Evolutionary conservation across 2,797 vertebrate species (phyloP).

Genomic region (Anabacerthia variegaticeps): DNA sequence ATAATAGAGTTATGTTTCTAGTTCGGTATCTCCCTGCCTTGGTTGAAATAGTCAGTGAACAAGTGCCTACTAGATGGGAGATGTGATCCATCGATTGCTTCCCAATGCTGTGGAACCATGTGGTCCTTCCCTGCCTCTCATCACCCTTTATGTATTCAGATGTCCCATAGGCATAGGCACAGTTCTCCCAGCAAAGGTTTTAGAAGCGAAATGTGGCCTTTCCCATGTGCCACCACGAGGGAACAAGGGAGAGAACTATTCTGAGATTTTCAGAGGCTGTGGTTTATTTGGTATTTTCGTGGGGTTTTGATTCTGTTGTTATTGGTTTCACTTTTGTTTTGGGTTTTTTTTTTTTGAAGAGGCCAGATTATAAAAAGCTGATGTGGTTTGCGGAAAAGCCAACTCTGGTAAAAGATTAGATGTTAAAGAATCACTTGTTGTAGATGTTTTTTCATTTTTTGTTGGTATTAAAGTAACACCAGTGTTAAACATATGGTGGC

Average conservation of each 20-base stretch:
- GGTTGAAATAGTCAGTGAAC: neutral
- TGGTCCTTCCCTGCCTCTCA: neutral
- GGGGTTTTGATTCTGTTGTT: neutral
- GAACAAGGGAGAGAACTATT: neutral
- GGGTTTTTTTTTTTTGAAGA: neutral
- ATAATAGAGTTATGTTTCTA: neutral
- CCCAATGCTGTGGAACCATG: rapidly evolving
- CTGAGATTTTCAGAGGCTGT: neutral
- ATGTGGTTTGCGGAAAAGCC: neutral
- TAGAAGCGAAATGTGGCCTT: neutral
- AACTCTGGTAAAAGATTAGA: neutral
- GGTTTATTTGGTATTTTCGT: neutral
- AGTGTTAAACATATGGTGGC: rapidly evolving
- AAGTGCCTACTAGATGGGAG: neutral
- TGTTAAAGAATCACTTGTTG: neutral
- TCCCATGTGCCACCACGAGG: rapidly evolving
- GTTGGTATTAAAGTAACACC: neutral
- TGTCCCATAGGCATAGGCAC: rapidly evolving
- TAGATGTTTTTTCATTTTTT: neutral
- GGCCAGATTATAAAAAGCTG: neutral
- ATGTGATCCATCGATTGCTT: neutral
- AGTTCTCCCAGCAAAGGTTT: neutral
- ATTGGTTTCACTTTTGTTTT: neutral
- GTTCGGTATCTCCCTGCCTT: neutral
- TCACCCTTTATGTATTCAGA: rapidly evolving